Evolutionary conservation across 1,140 invertebrate genomes (phyloP).

Genomic region (Tetraneura akinire): DNA sequence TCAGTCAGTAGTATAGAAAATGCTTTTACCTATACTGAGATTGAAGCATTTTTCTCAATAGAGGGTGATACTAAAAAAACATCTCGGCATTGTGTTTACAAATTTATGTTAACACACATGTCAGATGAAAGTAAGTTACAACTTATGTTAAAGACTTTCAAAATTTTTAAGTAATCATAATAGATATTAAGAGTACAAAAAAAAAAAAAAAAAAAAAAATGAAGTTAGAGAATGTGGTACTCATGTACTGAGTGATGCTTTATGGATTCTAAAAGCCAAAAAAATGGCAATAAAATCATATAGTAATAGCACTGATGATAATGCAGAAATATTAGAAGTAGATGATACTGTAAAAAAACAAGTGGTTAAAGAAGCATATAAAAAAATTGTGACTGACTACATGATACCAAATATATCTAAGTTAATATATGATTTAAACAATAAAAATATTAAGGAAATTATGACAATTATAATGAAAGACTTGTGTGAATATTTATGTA

Average conservation of each 20-base stretch:
- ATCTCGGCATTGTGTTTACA: slow-evolving; percentile 43
- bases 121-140: slow-evolving; percentile 19
- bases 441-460: slow-evolving; percentile 10
- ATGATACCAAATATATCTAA: slow-evolving; percentile 17
- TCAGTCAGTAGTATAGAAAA: slow-evolving; percentile 1
- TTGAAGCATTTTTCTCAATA: slow-evolving; percentile 37
- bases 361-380: slow-evolving; percentile 17
- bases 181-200: background rate
- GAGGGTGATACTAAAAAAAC: slow-evolving; percentile 33
- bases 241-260: slow-evolving; percentile 26
- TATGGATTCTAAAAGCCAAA: slow-evolving; percentile 45
- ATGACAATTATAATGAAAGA: background rate
- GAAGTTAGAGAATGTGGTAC: background rate
- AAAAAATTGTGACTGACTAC: slow-evolving; percentile 18
- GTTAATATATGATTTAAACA: slow-evolving; percentile 39
- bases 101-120: slow-evolving; percentile 45
- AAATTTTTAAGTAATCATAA: slow-evolving; percentile 26
- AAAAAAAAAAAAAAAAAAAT: too few relatives aligned
- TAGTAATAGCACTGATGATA: slow-evolving; percentile 15
- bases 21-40: slow-evolving; percentile 15
- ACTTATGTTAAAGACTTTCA: slow-evolving; percentile 29
- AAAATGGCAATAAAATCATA: slow-evolving; percentile 30
- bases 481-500: slow-evolving; percentile 13
- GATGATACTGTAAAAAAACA: slow-evolving; percentile 27
- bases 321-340: slow-evolving; percentile 23